Evolutionary conservation across 2,888 invertebrate species (phyloP).

Genomic region (Ophioninae sp.): DNA sequence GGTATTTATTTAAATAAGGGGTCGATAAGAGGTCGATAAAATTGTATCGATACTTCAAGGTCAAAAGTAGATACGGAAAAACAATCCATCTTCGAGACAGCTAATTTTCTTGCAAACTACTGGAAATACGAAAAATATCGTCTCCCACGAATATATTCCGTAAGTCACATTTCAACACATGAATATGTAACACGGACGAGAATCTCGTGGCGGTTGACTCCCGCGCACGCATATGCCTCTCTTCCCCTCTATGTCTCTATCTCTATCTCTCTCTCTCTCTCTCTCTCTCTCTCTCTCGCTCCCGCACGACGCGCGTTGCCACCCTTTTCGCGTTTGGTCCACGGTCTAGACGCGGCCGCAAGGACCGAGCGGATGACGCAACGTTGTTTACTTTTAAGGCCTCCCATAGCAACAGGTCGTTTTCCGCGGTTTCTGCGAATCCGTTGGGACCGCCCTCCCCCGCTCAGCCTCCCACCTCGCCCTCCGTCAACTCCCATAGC

Average conservation of each 20-base stretch:
- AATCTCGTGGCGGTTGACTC: conserved; percentile 12
- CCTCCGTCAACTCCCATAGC: conserved; percentile 7
- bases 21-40: too few species aligned
- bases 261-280: conserved; percentile 23
- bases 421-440: conserved; percentile 67
- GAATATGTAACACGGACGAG: not conserved
- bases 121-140: too few species aligned
- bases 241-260: not conserved
- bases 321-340: conserved; percentile 44
- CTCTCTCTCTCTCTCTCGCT: conserved; percentile 16
- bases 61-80: too few species aligned
- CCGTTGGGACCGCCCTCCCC: not conserved
- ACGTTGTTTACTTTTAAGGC: conserved; percentile 78
- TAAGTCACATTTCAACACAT: too few species aligned
- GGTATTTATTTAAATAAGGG: too few species aligned
- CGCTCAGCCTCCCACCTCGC: too few species aligned
- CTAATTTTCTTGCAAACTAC: too few species aligned
- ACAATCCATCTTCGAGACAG: too few species aligned
- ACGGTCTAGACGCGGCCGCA: conserved; percentile 55
- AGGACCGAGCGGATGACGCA: conserved; percentile 70
- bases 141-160: too few species aligned
- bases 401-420: conserved; percentile 79
- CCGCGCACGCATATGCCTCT: conserved; percentile 12
- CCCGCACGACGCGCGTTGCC: conserved; percentile 16
- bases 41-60: too few species aligned